phyloP scores from a whole-genome alignment of 2,888 invertebrate species.

The Geotrupes spiniger region DNA sequence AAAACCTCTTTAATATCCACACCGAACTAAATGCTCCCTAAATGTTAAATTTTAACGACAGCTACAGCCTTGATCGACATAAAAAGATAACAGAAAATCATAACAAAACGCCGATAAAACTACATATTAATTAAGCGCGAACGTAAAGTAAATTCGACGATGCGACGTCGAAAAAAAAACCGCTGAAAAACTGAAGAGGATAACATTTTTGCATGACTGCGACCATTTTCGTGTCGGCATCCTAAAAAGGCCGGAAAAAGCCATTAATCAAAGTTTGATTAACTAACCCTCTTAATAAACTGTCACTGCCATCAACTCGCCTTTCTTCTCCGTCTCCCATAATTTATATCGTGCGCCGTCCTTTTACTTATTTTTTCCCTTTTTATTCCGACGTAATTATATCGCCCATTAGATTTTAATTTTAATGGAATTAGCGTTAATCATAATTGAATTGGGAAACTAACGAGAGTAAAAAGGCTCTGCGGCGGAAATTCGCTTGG shows the following conservation, averaged over 20 bases:
- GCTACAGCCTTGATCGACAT: too few species aligned
- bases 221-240: constrained; percentile 1
- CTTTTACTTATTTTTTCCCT: constrained; percentile 2
- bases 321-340: constrained; percentile 19
- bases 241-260: constrained; percentile 21
- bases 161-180: too few species aligned
- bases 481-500: too few species aligned
- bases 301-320: constrained; percentile 29
- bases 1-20: too few species aligned
- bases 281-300: constrained; percentile 31
- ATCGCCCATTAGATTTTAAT: constrained; percentile 9
- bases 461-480: too few species aligned
- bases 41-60: too few species aligned
- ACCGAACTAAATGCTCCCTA: too few species aligned
- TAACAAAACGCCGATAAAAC: too few species aligned
- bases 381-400: constrained; percentile 8
- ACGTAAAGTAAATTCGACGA: too few species aligned
- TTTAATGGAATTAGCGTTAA: constrained; percentile 2
- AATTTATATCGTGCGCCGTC: constrained; percentile 22
- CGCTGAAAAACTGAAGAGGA: background rate
- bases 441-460: background rate
- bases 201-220: constrained; percentile 1
- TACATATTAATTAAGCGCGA: too few species aligned
- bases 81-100: too few species aligned
- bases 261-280: constrained; percentile 32